phyloP scores from a whole-genome alignment of 2,113 vertebrate genomes.

The Ceyx margarethae region DNA sequence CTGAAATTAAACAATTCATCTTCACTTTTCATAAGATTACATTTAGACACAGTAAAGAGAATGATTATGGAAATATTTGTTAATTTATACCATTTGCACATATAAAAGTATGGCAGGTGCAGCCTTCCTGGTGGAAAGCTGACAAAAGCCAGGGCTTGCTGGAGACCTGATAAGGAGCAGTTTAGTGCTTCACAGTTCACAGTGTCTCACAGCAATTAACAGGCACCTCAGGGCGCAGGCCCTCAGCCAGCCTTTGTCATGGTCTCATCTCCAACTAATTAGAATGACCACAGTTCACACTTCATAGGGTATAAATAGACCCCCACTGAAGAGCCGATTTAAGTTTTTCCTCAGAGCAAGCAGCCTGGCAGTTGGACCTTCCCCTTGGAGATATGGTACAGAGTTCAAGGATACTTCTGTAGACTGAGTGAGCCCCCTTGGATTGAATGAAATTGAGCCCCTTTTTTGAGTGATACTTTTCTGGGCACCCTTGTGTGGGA shows the following conservation, averaged over 20 bases:
- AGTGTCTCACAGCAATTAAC: background rate
- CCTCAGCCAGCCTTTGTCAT: background rate
- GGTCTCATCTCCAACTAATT: background rate
- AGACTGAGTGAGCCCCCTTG: background rate
- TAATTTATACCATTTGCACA: background rate
- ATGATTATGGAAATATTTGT: background rate
- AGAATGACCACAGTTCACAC: background rate
- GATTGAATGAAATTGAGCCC: too few relatives aligned
- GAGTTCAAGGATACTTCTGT: background rate
- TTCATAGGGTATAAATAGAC: too few relatives aligned
- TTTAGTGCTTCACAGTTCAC: background rate
- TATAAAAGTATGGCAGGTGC: background rate
- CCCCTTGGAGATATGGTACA: background rate
- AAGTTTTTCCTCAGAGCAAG: background rate
- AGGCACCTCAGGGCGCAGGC: background rate
- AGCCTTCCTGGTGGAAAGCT: background rate
- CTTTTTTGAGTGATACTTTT: background rate
- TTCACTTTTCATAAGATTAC: background rate
- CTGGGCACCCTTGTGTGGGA: too few relatives aligned
- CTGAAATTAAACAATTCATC: background rate
- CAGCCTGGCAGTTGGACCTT: background rate
- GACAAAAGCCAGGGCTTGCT: background rate
- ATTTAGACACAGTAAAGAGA: background rate
- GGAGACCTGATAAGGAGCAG: background rate
- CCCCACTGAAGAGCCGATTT: background rate